phyloP scores from a whole-genome alignment of 2,888 invertebrate species.

The Rhagonycha lutea region DNA sequence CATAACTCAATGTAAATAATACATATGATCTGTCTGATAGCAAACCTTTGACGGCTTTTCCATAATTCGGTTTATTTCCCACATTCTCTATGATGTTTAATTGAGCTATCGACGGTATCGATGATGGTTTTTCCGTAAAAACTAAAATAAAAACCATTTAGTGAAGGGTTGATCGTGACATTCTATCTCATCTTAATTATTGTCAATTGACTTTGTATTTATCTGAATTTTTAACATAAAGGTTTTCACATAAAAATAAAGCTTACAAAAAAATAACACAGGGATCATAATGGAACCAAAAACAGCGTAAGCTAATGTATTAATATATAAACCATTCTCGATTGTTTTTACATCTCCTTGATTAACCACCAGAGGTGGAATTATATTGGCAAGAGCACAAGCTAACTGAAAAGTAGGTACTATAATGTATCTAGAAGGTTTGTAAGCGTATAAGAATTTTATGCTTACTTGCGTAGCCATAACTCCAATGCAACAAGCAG shows the following conservation, averaged over 20 bases:
- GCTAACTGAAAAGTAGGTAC: slow-evolving; percentile 71
- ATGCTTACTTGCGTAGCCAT: slow-evolving; percentile 90
- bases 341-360: slow-evolving; percentile 66
- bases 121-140: not conserved
- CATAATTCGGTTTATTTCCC: slow-evolving; percentile 64
- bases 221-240: no score
- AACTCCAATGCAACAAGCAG: slow-evolving; percentile 96
- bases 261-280: slow-evolving; percentile 51
- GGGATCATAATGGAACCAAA: slow-evolving; percentile 81
- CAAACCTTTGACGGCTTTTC: slow-evolving; percentile 74
- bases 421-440: not conserved
- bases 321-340: slow-evolving; percentile 71
- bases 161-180: not conserved
- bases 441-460: not conserved
- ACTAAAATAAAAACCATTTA: not conserved
- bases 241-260: not conserved
- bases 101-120: slow-evolving; percentile 83
- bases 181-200: not conserved
- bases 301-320: slow-evolving; percentile 87
- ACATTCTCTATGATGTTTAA: slow-evolving; percentile 57
- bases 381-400: slow-evolving; percentile 84
- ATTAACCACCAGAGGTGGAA: slow-evolving; percentile 68
- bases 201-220: not conserved
- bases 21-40: slow-evolving; percentile 80
- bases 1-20: slow-evolving; percentile 82